Base-by-base conservation (phyloP, 2,797 vertebrate genomes). In the Adrianichthys oophorus region DNA sequence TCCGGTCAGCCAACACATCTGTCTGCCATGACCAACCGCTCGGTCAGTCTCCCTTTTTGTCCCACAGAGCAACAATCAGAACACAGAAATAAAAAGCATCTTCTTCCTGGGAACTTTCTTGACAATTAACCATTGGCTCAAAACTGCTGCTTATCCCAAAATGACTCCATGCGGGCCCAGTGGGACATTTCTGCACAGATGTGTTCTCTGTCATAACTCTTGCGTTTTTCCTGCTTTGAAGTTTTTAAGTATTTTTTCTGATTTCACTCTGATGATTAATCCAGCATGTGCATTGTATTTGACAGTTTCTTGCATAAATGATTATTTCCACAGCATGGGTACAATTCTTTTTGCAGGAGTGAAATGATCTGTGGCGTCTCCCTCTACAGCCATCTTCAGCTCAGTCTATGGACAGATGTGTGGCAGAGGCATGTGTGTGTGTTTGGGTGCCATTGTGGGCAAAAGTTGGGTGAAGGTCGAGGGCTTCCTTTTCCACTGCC, bases 401-500 rank as follows among this genome's bases (percentile, higher is more conserved):
- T 41, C 15, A 12, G 4, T 29, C 13, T 50, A 4, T 37, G 15
- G 53, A 13, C 12, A 45, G 15, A 19, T 46, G 26, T 23, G 13
- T 24, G 41, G 46, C 17, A 18, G 18, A n/a, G 15, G 50, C 43
- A 17, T 16, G 15, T 5, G 41, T 44, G 7, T 6, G 6, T 17
- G 41, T 42, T 4, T 80, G 50, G 72, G 52, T 19, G 61, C 48
- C 43, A 41, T 17, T 65, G 52, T 70, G 77, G 52, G 70, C 73
- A 70, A 53, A 62, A 65, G 52, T 40, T 49, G 47, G 65, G 74
- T 79, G 76, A 87, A 16, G 29, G 70, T 83, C 72, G 82, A 89
- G 86, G 65, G 68, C 74, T 65, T 69, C 32, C 72, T 83, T 86
- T 87, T 84, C 81, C 78, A 78, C 42, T 69, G 60, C 17, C 26